Conservation (phyloP, 1,140 invertebrate genomes). For the Hycleus phaleratus region DNA sequence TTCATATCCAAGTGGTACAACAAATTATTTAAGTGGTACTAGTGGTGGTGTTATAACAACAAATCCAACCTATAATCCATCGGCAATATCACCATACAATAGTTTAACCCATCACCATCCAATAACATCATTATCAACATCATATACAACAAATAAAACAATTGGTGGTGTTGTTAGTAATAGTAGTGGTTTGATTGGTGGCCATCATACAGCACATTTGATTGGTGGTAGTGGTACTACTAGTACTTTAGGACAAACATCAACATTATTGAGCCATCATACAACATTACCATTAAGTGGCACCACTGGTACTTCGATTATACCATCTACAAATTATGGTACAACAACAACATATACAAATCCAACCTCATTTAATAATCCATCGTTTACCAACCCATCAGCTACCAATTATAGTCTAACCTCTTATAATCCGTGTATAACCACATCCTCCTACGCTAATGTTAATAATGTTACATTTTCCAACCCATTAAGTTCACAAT, state of each 20-base stretch:
- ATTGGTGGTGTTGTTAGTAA: slow-evolving; percentile 23
- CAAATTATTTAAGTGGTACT: slow-evolving; percentile 5
- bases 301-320: slow-evolving; percentile 38
- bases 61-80: slow-evolving; percentile 39
- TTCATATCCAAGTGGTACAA: slow-evolving; percentile 11
- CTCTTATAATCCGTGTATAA: slow-evolving; percentile 29
- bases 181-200: slow-evolving; percentile 8
- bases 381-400: slow-evolving; percentile 32
- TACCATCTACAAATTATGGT: slow-evolving; percentile 44
- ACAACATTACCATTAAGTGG: not conserved
- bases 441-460: slow-evolving; percentile 17
- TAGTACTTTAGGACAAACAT: not conserved
- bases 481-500: slow-evolving; percentile 38
- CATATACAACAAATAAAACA: slow-evolving; percentile 45
- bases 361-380: slow-evolving; percentile 45
- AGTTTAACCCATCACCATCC: slow-evolving; percentile 42
- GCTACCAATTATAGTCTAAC: slow-evolving; percentile 31
- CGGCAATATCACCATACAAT: slow-evolving; percentile 40
- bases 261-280: slow-evolving; percentile 36
- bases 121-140: slow-evolving; percentile 10
- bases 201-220: too few species aligned
- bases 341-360: slow-evolving; percentile 50
- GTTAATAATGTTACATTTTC: slow-evolving; percentile 38
- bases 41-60: slow-evolving; percentile 8
- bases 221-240: not conserved